These are phyloP conservation scores for Sycophaga agraensis DNA, from an alignment of 1,140 invertebrate genomes.

Conservation along the genomic window DNA sequence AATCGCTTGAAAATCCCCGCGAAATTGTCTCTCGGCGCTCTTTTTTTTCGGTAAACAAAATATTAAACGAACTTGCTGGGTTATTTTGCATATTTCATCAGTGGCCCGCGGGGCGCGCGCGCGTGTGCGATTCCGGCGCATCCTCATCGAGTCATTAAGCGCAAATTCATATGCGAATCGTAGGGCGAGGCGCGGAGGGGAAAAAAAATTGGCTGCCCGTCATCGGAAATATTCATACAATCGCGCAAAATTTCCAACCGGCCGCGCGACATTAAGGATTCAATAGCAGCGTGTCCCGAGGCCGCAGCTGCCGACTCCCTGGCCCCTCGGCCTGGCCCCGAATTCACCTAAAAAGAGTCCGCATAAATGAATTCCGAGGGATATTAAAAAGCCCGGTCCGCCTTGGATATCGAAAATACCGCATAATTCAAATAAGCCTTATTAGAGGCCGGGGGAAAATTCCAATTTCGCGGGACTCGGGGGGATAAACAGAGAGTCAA, in stretches of 20 bases:
- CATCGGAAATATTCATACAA: constrained; percentile 15
- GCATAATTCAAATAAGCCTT: constrained; percentile 5
- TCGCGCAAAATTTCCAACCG: neutral
- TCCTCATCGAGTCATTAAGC: too few relatives aligned
- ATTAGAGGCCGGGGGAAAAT: neutral
- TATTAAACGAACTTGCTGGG: too few relatives aligned
- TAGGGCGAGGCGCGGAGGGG: too few relatives aligned
- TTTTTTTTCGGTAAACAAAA: too few relatives aligned
- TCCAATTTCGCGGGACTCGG: constrained; percentile 5
- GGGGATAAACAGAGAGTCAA: neutral
- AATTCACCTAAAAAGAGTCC: constrained; percentile 19
- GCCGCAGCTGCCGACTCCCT: neutral
- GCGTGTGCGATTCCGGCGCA: too few relatives aligned
- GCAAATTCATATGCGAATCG: too few relatives aligned
- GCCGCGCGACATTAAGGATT: constrained; percentile 4
- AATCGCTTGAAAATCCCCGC: too few relatives aligned
- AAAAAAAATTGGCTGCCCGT: too few relatives aligned
- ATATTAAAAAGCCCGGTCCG: constrained; percentile 11
- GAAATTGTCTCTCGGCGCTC: too few relatives aligned
- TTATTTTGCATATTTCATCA: too few relatives aligned
- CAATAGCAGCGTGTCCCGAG: neutral
- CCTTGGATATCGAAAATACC: constrained; percentile 4
- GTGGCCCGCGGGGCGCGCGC: too few relatives aligned
- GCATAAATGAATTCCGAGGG: constrained; percentile 25
- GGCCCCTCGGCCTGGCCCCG: neutral